Conservation (phyloP, 2,797 vertebrate species). For the Jordanella pulchra region DNA sequence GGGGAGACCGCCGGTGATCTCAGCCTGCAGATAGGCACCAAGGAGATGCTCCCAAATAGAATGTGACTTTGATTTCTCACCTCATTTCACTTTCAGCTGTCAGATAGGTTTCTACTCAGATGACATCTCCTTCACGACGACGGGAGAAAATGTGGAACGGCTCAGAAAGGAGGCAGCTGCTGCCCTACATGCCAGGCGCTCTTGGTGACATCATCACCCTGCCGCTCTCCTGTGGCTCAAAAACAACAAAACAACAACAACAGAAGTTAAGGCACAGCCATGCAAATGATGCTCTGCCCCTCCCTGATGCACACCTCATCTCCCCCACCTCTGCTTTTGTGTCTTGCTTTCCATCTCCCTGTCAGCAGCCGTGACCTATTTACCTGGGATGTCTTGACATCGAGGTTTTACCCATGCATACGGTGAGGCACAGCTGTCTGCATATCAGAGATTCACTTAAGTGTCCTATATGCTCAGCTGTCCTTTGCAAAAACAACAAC, state of each 20-base stretch:
- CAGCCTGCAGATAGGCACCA: constrained; percentile 72
- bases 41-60: constrained; percentile 75
- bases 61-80: constrained; percentile 85
- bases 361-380: constrained; percentile 59
- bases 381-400: constrained; percentile 54
- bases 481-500: not conserved
- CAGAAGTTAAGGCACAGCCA: constrained; percentile 56
- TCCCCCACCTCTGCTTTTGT: constrained; percentile 30
- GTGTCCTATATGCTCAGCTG: constrained; percentile 33
- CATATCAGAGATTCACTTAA: constrained; percentile 24
- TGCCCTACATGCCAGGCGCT: constrained; percentile 70
- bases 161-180: constrained; percentile 80
- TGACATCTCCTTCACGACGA: constrained; percentile 78
- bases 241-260: constrained; percentile 62
- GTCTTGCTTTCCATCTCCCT: constrained; percentile 38
- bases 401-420: constrained; percentile 57
- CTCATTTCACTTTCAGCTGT: constrained; percentile 85
- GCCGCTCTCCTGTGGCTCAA: constrained; percentile 64
- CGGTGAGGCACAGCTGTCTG: constrained; percentile 48
- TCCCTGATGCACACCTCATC: not conserved
- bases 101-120: constrained; percentile 78
- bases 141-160: constrained; percentile 74
- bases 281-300: constrained; percentile 60
- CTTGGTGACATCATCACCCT: constrained; percentile 70
- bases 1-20: constrained; percentile 64